A percentile compares a stretch with the other conserved stretches of the same genome.
phyloP scores from a whole-genome alignment of 2,888 invertebrate species.

The Sturmia bella region DNA sequence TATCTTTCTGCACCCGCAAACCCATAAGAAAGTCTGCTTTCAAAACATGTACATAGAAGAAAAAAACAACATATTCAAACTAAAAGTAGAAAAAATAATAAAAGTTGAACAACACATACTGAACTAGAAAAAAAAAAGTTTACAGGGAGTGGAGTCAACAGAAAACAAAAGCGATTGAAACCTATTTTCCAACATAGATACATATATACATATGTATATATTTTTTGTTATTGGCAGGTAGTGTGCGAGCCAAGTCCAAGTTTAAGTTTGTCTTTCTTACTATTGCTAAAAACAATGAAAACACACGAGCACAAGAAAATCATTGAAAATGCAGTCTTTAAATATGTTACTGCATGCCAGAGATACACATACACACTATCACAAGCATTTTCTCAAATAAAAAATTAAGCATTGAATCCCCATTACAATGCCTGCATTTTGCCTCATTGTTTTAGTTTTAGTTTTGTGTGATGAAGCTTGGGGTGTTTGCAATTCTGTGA shows the following conservation, averaged over 20 bases:
- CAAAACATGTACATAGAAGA: constrained; percentile 27
- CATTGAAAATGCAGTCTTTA: constrained; percentile 61
- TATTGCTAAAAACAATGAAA: constrained; percentile 19
- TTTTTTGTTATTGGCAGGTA: constrained; percentile 30
- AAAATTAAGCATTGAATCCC: constrained; percentile 33
- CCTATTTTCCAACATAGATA: no score
- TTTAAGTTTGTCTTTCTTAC: constrained; percentile 65
- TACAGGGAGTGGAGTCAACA: constrained; percentile 8
- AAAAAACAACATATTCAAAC: constrained; percentile 11
- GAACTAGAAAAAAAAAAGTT: constrained; percentile 13
- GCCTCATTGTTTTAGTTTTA: constrained; percentile 32
- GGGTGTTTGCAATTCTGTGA: neutral
- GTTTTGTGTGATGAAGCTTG: neutral
- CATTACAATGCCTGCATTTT: constrained; percentile 26
- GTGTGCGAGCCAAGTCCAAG: constrained; percentile 60
- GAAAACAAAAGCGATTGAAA: constrained; percentile 47
- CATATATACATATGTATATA: no score
- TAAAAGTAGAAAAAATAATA: constrained; percentile 33
- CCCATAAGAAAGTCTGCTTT: neutral
- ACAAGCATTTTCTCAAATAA: neutral
- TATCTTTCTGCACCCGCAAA: constrained; percentile 12
- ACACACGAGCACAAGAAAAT: constrained; percentile 45
- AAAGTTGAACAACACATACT: constrained; percentile 16
- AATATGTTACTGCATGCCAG: constrained; percentile 52
- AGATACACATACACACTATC: constrained; percentile 3